Base-by-base conservation (phyloP, 2,113 vertebrate genomes). In the Verasper variegatus region DNA sequence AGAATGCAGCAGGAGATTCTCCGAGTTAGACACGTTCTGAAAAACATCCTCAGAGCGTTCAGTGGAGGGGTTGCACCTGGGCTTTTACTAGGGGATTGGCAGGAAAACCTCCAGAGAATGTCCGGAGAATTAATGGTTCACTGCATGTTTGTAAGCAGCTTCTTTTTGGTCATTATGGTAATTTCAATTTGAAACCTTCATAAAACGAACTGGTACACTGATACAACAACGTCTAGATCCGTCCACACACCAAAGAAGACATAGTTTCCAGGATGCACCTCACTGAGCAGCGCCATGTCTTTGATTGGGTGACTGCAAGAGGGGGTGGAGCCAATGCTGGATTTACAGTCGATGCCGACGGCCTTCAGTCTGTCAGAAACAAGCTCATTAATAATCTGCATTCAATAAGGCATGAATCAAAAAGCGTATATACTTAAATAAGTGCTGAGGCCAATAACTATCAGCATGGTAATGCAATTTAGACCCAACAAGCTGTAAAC, bases 261-360 rank as follows among this genome's bases (percentile, higher is more conserved):
- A 7, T 95, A 96, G 86, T 96, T 97, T 76, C 95, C 95, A 5
- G 96, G 96, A 82, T 97, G 96, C 58, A 97, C 87, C 86, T 97
- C 95, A 11, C 91, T 95, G 68, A 97, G 94, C 37, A 84, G 74
- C 3, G 81, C 83, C 95, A 97, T 96, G 88, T 95, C 94, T 5
- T 91, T 73, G 49, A 96, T 90, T 0, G 95, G 96, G 40, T 94
- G 95, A 86, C 94, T 96, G 58, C 96, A 96, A 74, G 96, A 95
- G 0, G 96, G 96, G 0, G 96, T 96, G 87, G 96, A 97, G 63
- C 96, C 96, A 15, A 96, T 95, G 92, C 94, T 95, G 81, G 94
- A 95, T 47, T 95, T 94, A 58, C 94, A 94, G 0, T 76, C 66
- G 72, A 96, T 89, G 0, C 96, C 95, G 0, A 18, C 83, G 71